These are phyloP conservation scores for Melipona quadrifasciata DNA, from an alignment of 1,140 invertebrate genomes.

Conservation along the genomic window DNA sequence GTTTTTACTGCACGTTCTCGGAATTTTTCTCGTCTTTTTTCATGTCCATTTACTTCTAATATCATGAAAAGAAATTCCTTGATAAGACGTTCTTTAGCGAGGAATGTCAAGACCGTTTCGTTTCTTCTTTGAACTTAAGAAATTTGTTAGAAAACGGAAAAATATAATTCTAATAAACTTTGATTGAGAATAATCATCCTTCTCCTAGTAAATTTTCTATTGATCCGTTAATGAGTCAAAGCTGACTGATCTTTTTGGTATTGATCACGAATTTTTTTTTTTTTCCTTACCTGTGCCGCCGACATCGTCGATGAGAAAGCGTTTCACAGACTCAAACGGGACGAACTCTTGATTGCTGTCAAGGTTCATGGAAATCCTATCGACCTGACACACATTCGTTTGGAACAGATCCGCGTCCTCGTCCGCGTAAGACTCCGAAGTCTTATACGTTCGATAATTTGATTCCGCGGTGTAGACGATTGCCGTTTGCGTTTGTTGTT, in stretches of 20 bases:
- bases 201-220: no score
- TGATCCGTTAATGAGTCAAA: neutral
- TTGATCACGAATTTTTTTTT: neutral
- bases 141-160: no score
- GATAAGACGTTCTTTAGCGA: no score
- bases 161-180: no score
- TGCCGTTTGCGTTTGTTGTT: neutral
- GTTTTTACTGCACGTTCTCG: neutral
- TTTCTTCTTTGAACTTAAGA: no score
- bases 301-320: constrained; percentile 72
- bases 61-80: no score
- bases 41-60: neutral
- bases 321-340: constrained; percentile 77
- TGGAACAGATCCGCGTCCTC: constrained; percentile 68
- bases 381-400: constrained; percentile 45
- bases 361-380: constrained; percentile 62
- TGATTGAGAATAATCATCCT: no score
- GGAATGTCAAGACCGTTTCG: no score
- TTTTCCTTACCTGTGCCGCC: constrained; percentile 66
- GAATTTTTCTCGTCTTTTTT: neutral
- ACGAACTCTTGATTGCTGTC: constrained; percentile 76
- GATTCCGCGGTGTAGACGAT: constrained; percentile 45
- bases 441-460: constrained; percentile 62
- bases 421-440: constrained; percentile 56
- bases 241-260: no score